Conservation (phyloP, 2,113 vertebrate species). For the Micronycteris hirsuta region DNA sequence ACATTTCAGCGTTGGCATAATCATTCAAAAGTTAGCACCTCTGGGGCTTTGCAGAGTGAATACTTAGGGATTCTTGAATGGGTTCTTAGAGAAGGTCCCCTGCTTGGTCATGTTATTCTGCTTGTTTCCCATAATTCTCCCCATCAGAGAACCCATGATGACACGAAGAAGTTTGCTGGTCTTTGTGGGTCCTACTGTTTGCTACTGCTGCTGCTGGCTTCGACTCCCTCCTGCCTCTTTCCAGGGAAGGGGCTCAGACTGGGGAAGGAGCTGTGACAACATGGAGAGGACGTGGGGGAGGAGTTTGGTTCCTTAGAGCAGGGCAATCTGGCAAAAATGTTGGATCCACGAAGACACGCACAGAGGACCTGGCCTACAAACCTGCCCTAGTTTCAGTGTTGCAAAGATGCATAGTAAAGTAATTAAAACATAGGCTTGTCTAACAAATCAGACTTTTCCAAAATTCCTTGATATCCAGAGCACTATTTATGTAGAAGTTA, state of each 20-base stretch:
- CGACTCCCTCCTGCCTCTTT: slow-evolving; percentile 1
- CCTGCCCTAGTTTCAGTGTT: neutral
- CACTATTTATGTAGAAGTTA: neutral
- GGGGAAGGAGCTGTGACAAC: neutral
- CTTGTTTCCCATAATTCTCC: slow-evolving; percentile 61
- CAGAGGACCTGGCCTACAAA: neutral
- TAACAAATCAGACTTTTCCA: neutral
- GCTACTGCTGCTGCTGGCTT: slow-evolving; percentile 45
- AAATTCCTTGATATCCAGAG: neutral
- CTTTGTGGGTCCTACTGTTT: slow-evolving; percentile 65
- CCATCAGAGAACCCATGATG: slow-evolving; percentile 43
- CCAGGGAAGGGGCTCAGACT: neutral
- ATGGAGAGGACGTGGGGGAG: neutral
- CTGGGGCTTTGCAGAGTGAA: neutral
- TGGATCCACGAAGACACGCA: neutral
- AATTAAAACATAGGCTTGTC: neutral
- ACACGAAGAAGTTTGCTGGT: slow-evolving; percentile 66
- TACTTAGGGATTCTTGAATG: neutral
- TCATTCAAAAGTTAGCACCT: neutral
- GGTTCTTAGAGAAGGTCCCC: neutral
- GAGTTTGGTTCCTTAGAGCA: neutral
- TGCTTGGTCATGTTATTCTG: slow-evolving; percentile 42
- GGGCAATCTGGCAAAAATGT: neutral
- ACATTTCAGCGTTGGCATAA: neutral
- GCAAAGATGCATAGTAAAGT: neutral